phyloP scores from a whole-genome alignment of 2,113 vertebrate genomes.

The Symphodus melops region DNA sequence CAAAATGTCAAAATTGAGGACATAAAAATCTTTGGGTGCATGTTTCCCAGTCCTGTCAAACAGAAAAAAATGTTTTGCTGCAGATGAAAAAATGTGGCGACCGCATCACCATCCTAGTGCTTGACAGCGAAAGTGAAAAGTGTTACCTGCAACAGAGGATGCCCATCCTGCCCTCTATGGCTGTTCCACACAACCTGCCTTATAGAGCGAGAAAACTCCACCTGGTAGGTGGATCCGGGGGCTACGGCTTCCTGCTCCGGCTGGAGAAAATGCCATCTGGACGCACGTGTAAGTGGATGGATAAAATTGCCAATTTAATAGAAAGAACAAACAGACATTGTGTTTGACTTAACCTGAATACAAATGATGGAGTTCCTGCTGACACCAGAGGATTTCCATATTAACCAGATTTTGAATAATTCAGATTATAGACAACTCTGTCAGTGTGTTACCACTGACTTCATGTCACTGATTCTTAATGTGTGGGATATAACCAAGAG shows the following conservation, averaged over 20 bases:
- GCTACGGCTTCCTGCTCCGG: constrained; percentile 89
- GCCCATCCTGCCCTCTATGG: constrained; percentile 83
- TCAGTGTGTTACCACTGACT: too few relatives aligned
- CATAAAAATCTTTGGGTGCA: not conserved
- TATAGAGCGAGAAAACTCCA: constrained; percentile 80
- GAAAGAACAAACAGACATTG: too few relatives aligned
- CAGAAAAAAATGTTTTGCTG: constrained; percentile 1
- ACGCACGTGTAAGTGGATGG: constrained; percentile 76
- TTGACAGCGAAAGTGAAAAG: constrained; percentile 85
- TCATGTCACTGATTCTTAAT: too few relatives aligned
- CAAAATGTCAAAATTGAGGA: not conserved
- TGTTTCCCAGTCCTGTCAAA: not conserved
- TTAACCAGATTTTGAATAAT: too few relatives aligned
- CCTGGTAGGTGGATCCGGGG: constrained; percentile 78
- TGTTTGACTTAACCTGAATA: too few relatives aligned
- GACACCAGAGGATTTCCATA: too few relatives aligned
- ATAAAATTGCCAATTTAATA: rapidly evolving
- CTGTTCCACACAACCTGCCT: constrained; percentile 85
- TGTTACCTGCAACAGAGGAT: constrained; percentile 79
- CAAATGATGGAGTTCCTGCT: too few relatives aligned
- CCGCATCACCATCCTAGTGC: constrained; percentile 88
- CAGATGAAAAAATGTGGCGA: constrained; percentile 86
- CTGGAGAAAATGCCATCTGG: constrained; percentile 81
- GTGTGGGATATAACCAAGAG: too few relatives aligned
- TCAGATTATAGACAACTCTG: too few relatives aligned